Evolutionary conservation across 2,797 vertebrate species (phyloP).

Genomic region (Diplodus puntazzo): DNA sequence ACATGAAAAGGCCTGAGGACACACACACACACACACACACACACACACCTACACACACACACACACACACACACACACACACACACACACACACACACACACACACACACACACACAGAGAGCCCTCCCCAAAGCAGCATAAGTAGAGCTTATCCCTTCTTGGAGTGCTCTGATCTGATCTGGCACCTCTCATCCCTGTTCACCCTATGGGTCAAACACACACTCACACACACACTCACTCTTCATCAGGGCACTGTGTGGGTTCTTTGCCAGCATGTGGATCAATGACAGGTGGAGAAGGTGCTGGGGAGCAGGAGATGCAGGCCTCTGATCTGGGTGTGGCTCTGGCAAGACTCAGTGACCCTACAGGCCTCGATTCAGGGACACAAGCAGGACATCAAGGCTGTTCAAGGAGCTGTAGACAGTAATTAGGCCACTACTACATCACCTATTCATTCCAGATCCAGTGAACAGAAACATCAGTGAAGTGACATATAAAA

Average conservation of each 20-base stretch:
- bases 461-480: neutral
- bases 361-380: constrained; percentile 33
- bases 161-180: constrained; percentile 72
- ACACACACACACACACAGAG: constrained; percentile 33
- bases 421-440: neutral
- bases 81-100: constrained; percentile 26
- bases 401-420: neutral
- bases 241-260: constrained; percentile 10
- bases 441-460: neutral
- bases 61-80: constrained; percentile 22
- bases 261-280: constrained; percentile 48
- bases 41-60: constrained; percentile 24
- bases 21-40: constrained; percentile 38
- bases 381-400: constrained; percentile 34
- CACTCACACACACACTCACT: constrained; percentile 27
- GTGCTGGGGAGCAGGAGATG: constrained; percentile 63
- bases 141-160: constrained; percentile 78
- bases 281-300: constrained; percentile 71
- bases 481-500: neutral
- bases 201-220: constrained; percentile 67
- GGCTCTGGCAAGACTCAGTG: constrained; percentile 49
- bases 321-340: constrained; percentile 62
- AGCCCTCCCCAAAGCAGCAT: constrained; percentile 50
- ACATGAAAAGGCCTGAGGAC: constrained; percentile 48
- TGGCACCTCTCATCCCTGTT: constrained; percentile 70